phyloP scores from a whole-genome alignment of 2,888 invertebrate species.

The Bedellia somnulentella region DNA sequence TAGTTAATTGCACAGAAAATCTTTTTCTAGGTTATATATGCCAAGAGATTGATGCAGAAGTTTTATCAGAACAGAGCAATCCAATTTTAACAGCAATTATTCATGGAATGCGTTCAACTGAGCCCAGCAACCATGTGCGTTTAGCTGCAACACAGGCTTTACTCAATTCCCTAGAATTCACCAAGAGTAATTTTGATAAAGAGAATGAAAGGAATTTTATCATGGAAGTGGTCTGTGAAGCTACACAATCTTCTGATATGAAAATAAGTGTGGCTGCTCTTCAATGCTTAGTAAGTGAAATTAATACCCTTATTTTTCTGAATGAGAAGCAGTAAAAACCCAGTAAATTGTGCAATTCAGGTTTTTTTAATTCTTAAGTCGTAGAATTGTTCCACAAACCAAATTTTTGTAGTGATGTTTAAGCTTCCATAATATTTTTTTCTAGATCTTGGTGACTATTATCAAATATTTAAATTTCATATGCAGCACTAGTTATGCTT shows the following conservation, averaged over 20 bases:
- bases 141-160: constrained; percentile 96
- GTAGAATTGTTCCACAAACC: too few relatives aligned
- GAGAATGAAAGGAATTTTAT: constrained; percentile 97
- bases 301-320: too few relatives aligned
- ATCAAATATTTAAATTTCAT: too few relatives aligned
- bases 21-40: constrained; percentile 77
- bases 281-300: constrained; percentile 83
- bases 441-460: too few relatives aligned
- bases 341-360: too few relatives aligned
- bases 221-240: constrained; percentile 99
- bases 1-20: not conserved
- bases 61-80: constrained; percentile 89
- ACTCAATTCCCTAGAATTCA: constrained; percentile 96
- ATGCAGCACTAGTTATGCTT: too few relatives aligned
- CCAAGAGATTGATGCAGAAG: constrained; percentile 95
- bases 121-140: constrained; percentile 90
- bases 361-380: too few relatives aligned
- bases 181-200: constrained; percentile 96
- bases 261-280: constrained; percentile 95
- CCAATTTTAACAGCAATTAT: constrained; percentile 98
- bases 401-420: too few relatives aligned
- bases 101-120: constrained; percentile 95
- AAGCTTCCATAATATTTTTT: too few relatives aligned
- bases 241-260: constrained; percentile 90
- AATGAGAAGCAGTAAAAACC: too few relatives aligned